Evolutionary conservation across 2,888 invertebrate genomes (phyloP).

Genomic region (Candidula unifasciata): DNA sequence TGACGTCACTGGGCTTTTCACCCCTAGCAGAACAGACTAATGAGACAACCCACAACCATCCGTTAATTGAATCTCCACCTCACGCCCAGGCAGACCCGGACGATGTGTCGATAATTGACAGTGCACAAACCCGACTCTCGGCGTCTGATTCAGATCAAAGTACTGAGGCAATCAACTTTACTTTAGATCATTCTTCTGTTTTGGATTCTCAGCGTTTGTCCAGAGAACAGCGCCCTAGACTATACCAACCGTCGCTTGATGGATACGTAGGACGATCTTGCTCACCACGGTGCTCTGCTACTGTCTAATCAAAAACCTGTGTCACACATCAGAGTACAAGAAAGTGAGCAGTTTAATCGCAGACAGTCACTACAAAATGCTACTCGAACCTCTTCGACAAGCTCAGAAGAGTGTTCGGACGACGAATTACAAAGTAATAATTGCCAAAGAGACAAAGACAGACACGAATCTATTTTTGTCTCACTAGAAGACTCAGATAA

Average conservation of each 20-base stretch:
- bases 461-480: neutral
- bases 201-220: neutral
- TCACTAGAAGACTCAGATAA: neutral
- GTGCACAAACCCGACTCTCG: neutral
- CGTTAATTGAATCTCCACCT: neutral
- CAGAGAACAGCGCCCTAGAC: neutral
- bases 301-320: neutral
- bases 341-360: neutral
- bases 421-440: neutral
- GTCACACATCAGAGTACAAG: neutral
- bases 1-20: neutral
- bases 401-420: neutral
- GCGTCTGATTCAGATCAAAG: neutral
- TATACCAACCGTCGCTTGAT: neutral
- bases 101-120: neutral
- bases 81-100: neutral
- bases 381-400: too few species aligned
- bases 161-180: neutral
- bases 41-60: neutral
- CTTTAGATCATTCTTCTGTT: neutral
- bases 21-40: neutral
- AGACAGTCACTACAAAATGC: neutral
- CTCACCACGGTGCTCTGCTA: neutral
- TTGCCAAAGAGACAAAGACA: neutral
- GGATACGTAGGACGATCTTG: neutral